Evolutionary conservation across 2,113 vertebrate species (phyloP).

Genomic region (Oryzias curvinotus): DNA sequence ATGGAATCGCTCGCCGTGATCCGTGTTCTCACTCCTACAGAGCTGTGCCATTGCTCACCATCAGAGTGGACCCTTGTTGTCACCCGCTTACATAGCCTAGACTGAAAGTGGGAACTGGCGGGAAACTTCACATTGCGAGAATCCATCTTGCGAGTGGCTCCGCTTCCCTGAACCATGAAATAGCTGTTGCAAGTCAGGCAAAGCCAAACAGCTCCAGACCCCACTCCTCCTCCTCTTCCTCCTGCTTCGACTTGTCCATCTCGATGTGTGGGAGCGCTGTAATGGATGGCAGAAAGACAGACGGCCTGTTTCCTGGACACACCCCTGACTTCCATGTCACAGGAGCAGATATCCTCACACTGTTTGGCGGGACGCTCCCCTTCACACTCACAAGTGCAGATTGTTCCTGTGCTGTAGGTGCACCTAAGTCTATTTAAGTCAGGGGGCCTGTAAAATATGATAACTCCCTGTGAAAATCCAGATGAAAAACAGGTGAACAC

Average conservation of each 20-base stretch:
- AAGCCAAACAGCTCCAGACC: slow-evolving; percentile 1
- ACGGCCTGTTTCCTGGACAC: slow-evolving; percentile 66
- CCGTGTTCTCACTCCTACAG: slow-evolving; percentile 7
- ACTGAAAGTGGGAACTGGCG: slow-evolving; percentile 9
- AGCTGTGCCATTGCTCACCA: slow-evolving; percentile 3
- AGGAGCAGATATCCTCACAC: slow-evolving; percentile 61
- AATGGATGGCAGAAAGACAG: slow-evolving; percentile 38
- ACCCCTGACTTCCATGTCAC: slow-evolving; percentile 67
- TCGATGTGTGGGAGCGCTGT: slow-evolving; percentile 9
- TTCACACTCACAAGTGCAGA: slow-evolving; percentile 8
- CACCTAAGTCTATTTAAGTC: not conserved
- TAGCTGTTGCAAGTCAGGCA: not conserved
- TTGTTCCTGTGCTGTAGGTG: not conserved
- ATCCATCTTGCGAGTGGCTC: not conserved
- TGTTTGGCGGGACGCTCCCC: slow-evolving; percentile 25
- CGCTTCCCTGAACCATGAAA: slow-evolving; percentile 1
- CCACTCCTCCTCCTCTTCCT: slow-evolving; percentile 5
- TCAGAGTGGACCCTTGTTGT: slow-evolving; percentile 13
- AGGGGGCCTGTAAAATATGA: slow-evolving; percentile 12
- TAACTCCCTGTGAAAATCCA: slow-evolving; percentile 18
- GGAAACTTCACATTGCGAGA: not conserved
- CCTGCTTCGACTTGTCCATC: slow-evolving; percentile 9
- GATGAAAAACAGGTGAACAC: slow-evolving; percentile 24
- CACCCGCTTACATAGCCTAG: slow-evolving; percentile 14
- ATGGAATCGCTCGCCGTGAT: not conserved